phyloP scores from a whole-genome alignment of 2,888 invertebrate genomes.

The Tachystola acroxantha region DNA sequence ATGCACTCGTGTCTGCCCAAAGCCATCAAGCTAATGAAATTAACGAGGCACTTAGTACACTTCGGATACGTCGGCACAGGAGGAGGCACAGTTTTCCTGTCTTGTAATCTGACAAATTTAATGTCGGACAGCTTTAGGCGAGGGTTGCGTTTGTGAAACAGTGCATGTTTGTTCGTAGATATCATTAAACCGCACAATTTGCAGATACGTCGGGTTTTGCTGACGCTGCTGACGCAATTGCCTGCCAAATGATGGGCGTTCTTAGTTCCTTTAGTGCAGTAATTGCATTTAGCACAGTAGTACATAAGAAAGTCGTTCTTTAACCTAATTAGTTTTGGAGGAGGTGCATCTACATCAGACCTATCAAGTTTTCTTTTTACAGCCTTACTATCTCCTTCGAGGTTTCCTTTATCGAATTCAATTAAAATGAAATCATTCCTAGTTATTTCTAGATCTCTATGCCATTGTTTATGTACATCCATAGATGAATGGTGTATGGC shows the following conservation, averaged over 20 bases:
- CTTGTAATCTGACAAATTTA: slow-evolving; percentile 21
- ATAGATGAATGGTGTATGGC: slow-evolving; percentile 2
- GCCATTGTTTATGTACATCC: slow-evolving; percentile 19
- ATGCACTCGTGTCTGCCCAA: slow-evolving; percentile 21
- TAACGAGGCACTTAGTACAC: slow-evolving; percentile 31
- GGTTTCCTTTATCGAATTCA: not conserved
- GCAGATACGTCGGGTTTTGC: slow-evolving; percentile 20
- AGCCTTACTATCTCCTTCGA: not conserved
- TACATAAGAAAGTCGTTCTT: slow-evolving; percentile 3
- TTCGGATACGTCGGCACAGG: slow-evolving; percentile 23
- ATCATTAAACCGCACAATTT: slow-evolving; percentile 33
- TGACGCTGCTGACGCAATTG: too few species aligned
- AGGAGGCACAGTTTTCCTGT: slow-evolving; percentile 17
- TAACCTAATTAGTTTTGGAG: not conserved
- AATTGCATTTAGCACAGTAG: slow-evolving; percentile 22
- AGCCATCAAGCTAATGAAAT: slow-evolving; percentile 17
- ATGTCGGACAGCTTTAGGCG: slow-evolving; percentile 25
- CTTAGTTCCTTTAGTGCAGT: not conserved
- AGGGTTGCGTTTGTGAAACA: slow-evolving; percentile 13
- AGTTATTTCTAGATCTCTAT: slow-evolving; percentile 12
- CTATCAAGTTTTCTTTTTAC: not conserved
- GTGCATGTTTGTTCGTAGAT: slow-evolving; percentile 11
- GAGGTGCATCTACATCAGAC: not conserved
- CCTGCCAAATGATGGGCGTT: not conserved
- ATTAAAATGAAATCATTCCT: slow-evolving; percentile 10